phyloP scores from a whole-genome alignment of 1,140 invertebrate species.

The Argopecten irradians region DNA sequence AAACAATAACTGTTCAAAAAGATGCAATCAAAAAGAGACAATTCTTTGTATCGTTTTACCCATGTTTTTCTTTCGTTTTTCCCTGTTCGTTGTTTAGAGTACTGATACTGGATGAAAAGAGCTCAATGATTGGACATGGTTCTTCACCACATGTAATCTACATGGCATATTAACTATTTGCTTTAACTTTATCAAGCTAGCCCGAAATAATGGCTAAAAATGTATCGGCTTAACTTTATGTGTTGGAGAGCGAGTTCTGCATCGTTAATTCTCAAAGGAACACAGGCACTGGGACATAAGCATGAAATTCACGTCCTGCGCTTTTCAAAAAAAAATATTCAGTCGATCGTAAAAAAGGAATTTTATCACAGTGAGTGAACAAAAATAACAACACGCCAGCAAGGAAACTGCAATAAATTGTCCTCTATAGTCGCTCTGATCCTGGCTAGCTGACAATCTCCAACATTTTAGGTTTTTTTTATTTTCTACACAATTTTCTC shows the following conservation, averaged over 20 bases:
- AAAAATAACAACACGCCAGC: not conserved
- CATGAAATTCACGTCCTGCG: conserved; percentile 44
- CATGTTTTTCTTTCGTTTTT: not conserved
- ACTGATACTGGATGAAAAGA: not conserved
- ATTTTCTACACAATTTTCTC: conserved; percentile 6
- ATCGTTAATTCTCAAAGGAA: not conserved
- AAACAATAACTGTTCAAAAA: not conserved
- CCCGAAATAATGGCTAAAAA: not conserved
- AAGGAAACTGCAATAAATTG: conserved; percentile 12
- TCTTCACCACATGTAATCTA: not conserved
- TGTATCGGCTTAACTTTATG: conserved; percentile 16
- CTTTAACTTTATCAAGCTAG: not conserved
- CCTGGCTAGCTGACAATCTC: not conserved
- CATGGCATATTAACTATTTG: not conserved
- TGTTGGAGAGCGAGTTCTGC: not conserved
- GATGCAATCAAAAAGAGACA: not conserved
- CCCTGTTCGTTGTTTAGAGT: not conserved
- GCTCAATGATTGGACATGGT: not conserved
- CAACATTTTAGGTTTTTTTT: conserved; percentile 16
- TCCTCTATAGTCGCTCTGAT: not conserved
- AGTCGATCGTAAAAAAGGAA: conserved; percentile 8
- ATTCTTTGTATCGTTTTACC: not conserved
- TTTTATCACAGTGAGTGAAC: conserved; percentile 1
- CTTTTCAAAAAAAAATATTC: not conserved
- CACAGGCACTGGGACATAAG: conserved; percentile 21